Evolutionary conservation across 2,113 vertebrate species (phyloP).

Genomic region (Daphoenositta chrysoptera): DNA sequence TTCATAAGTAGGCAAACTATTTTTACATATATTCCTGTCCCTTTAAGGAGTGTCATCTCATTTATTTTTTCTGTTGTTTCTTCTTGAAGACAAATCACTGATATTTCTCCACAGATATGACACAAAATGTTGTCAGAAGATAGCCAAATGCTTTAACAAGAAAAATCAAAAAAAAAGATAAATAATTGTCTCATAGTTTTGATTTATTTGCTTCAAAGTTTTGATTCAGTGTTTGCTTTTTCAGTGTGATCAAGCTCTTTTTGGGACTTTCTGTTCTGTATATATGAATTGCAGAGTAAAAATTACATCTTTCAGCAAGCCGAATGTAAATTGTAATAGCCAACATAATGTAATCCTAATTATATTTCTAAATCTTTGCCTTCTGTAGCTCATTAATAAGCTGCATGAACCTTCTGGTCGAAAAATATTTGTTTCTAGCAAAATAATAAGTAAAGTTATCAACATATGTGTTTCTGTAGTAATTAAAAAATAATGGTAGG

Average conservation of each 20-base stretch:
- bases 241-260: not conserved
- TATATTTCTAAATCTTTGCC: not conserved
- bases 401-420: not conserved
- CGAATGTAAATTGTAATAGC: not conserved
- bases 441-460: slow-evolving; percentile 23
- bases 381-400: slow-evolving; percentile 40
- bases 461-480: not conserved
- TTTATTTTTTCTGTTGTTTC: not conserved
- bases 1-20: not conserved
- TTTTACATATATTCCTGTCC: not conserved
- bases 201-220: not conserved
- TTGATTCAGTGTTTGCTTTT: not conserved
- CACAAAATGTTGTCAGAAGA: not conserved
- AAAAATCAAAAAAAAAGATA: not conserved
- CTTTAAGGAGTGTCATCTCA: not conserved
- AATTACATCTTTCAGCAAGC: not conserved
- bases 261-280: not conserved
- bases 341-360: not conserved
- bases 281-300: not conserved
- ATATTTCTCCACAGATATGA: not conserved
- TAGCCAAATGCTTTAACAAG: not conserved
- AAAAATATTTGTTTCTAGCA: slow-evolving; percentile 4
- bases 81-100: not conserved
- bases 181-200: not conserved
- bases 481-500: not conserved